These are phyloP conservation scores for Syrrhaptes paradoxus DNA, from an alignment of 2,113 vertebrate genomes.

Conservation along the genomic window DNA sequence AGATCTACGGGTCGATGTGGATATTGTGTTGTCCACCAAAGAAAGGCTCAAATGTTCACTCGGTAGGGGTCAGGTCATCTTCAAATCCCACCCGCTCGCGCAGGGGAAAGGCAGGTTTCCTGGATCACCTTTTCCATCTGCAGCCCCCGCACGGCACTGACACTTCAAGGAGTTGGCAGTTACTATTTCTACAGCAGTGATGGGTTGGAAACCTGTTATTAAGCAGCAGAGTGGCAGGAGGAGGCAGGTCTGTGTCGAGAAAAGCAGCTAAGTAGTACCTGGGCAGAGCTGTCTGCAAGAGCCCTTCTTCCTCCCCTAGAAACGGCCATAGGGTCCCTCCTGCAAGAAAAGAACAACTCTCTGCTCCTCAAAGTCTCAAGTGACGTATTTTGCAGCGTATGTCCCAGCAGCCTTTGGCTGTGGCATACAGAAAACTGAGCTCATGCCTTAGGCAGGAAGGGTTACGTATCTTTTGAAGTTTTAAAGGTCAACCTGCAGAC, in stretches of 20 bases:
- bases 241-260: neutral
- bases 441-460: neutral
- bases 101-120: neutral
- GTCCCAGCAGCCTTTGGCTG: neutral
- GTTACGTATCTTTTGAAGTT: neutral
- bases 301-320: neutral
- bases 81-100: neutral
- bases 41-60: neutral
- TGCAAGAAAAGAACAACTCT: neutral
- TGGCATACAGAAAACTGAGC: neutral
- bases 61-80: neutral
- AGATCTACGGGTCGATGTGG: neutral
- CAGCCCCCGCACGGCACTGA: neutral
- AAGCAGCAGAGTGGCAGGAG: neutral
- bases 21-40: neutral
- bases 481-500: slow-evolving; percentile 5
- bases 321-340: neutral
- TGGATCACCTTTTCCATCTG: neutral
- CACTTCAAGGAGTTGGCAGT: neutral
- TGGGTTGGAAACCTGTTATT: neutral
- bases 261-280: neutral
- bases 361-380: neutral
- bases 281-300: neutral
- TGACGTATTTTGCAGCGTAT: neutral
- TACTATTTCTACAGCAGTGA: neutral